Base-by-base conservation (phyloP, 2,797 vertebrate genomes). In the Gymnothorax reevesii region DNA sequence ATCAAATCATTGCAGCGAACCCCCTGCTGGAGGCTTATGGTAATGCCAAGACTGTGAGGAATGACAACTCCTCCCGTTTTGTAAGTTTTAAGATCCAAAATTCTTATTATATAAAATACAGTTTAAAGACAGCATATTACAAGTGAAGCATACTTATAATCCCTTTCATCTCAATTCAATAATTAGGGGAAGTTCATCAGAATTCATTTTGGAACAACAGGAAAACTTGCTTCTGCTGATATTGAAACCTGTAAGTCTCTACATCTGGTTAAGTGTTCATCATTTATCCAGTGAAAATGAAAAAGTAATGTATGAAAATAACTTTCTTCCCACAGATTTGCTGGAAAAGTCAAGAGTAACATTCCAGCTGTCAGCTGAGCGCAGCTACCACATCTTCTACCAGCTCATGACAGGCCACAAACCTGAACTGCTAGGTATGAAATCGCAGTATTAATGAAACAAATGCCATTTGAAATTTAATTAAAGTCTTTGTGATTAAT, bases 1-100 rank as follows among this genome's bases (percentile, higher is more conserved):
- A 97, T 94, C 96, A 96, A 93, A 94, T 96, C 91, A 96, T 95
- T 90, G 95, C 95, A 0, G 95, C 94, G n/a, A 98, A 98, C 87
- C 97, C 97, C 0, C 91, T 98, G 86, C 93, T 98, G 91, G 97
- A 98, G 90, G 97, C 97, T 62, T 98, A 97, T 87, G 97, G 97
- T 86, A 98, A 98, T 0, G 97, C 97, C 92, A 98, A 98, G 90
- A 98, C 97, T 0, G 96, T 98, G 94, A 98, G 97, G 92, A 98
- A 98, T 3, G 97, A 98, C 95, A 98, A 98, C 93, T 98, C 97
- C 22, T 98, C 97, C 3, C 97, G 97, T 59, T 98, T 98, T 91
- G 97, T 96, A 91, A 95, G 94, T 96, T 49, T 59, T 57, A 0
- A 89, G 0, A 85, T 88, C 59, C 88, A 42, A 42, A 42, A 42